Base-by-base conservation (phyloP, 2,113 vertebrate genomes). In the Nannobrachium achirus region DNA sequence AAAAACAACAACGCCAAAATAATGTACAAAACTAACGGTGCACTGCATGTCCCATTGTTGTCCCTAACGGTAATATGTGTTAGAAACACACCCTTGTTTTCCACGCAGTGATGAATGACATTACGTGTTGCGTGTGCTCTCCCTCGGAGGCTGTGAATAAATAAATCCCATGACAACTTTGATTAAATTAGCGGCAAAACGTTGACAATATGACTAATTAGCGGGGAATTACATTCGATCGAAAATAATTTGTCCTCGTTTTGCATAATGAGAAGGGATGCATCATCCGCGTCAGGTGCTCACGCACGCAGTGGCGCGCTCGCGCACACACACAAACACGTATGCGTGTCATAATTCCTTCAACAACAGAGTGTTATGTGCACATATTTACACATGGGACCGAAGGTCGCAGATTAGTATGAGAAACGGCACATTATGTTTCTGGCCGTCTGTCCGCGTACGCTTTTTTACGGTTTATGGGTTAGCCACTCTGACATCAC, bases 141-240 rank as follows among this genome's bases (percentile, higher is more conserved):
- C n/a, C n/a, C n/a, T n/a, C n/a, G n/a, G n/a, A n/a, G n/a, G n/a
- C n/a, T n/a, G n/a, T n/a, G n/a, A n/a, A n/a, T n/a, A n/a, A n/a
- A n/a, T n/a, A 62, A 70, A 70, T 33, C 48, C 52, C 33, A 45
- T 62, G n/a, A 33, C 9, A 10, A 25, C 7, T 39, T 6, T 58
- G 46, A 72, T 52, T 14, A 9, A 78, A 66, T 76, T 64, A 58
- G n/a, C 41, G 60, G 33, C 25, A 13, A 19, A 10, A 8, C 45
- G 1, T 15, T 3, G 4, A 55, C 56, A 75, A 50, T 41, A 49
- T 57, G 42, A 69, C 4, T 48, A 38, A 78, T 73, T 65, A 79
- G 58, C 52, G 46, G 7, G 41, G 39, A 46, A 67, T 63, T 59
- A 60, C 38, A 46, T 44, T 14, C 63, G 41, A 55, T 15, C 1